Evolutionary conservation across 2,113 vertebrate genomes (phyloP).

Genomic region (Poeciliopsis retropinna): DNA sequence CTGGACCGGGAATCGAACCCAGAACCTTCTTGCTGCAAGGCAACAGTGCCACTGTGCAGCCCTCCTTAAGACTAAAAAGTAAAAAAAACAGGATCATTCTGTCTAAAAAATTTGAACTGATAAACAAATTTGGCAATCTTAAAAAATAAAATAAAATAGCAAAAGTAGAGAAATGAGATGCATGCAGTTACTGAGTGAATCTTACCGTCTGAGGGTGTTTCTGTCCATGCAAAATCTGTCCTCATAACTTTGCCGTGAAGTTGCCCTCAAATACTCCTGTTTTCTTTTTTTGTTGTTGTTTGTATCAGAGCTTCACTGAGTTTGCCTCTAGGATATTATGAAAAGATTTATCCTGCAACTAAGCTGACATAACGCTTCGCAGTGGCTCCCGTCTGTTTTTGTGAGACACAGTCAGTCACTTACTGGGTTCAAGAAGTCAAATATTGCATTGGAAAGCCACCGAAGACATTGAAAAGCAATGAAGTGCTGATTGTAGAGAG

Average conservation of each 20-base stretch:
- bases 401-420: slow-evolving; percentile 35
- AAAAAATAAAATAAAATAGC: no score
- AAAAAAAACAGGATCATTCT: not conserved
- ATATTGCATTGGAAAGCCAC: slow-evolving; percentile 31
- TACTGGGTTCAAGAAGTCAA: slow-evolving; percentile 46
- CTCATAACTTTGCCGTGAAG: not conserved
- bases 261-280: slow-evolving; percentile 10
- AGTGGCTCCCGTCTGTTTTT: slow-evolving; percentile 36
- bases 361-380: slow-evolving; percentile 39
- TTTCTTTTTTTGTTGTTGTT: not conserved
- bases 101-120: not conserved
- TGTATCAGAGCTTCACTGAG: slow-evolving; percentile 9
- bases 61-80: no score
- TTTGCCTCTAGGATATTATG: slow-evolving; percentile 5
- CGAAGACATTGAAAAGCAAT: slow-evolving; percentile 15
- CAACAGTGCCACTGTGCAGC: no score
- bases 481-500: slow-evolving; percentile 40
- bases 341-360: slow-evolving; percentile 37
- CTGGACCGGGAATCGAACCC: no score
- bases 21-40: no score
- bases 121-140: not conserved
- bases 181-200: not conserved
- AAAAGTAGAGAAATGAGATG: not conserved
- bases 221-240: not conserved
- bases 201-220: not conserved